A percentile compares a stretch with the other conserved stretches of the same genome.
Evolutionary conservation across 2,888 invertebrate genomes (phyloP).

Genomic region (Strigamia crassipes): DNA sequence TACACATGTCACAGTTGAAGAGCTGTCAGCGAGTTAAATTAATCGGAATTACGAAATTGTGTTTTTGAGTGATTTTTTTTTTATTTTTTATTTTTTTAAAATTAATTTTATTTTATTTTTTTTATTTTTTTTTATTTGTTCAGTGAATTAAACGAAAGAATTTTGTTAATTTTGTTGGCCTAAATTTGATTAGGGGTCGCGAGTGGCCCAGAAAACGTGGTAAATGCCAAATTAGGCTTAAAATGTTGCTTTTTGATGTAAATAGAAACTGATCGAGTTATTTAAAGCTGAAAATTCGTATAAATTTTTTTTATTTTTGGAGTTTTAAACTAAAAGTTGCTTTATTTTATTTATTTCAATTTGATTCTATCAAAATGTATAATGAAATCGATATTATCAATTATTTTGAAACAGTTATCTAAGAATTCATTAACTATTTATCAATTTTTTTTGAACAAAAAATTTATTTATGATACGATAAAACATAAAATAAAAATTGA

Average conservation of each 20-base stretch:
- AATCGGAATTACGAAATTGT: not conserved
- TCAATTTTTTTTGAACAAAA: slow-evolving; percentile 1
- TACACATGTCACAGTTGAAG: not conserved
- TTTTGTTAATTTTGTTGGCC: not conserved
- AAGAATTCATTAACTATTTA: not conserved
- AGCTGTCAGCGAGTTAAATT: not conserved
- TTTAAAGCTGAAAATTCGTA: not conserved
- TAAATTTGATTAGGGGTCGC: slow-evolving; percentile 4
- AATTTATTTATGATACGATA: not conserved
- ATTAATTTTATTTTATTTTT: not conserved
- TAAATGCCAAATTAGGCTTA: slow-evolving; percentile 20
- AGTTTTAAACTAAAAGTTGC: not conserved
- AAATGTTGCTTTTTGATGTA: slow-evolving; percentile 4
- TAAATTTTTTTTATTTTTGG: not conserved
- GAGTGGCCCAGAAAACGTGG: not conserved
- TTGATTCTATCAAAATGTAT: not conserved
- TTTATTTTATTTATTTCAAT: not conserved
- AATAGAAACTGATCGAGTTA: slow-evolving; percentile 9
- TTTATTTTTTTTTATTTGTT: not conserved
- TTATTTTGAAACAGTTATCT: not conserved
- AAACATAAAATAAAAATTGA: not conserved
- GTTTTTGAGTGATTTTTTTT: too few species aligned
- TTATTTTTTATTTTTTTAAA: not conserved
- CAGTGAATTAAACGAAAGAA: not conserved
- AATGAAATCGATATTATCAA: not conserved